phyloP scores from a whole-genome alignment of 92 coral and sea anemone species.

The Palythoa grandiflora region DNA sequence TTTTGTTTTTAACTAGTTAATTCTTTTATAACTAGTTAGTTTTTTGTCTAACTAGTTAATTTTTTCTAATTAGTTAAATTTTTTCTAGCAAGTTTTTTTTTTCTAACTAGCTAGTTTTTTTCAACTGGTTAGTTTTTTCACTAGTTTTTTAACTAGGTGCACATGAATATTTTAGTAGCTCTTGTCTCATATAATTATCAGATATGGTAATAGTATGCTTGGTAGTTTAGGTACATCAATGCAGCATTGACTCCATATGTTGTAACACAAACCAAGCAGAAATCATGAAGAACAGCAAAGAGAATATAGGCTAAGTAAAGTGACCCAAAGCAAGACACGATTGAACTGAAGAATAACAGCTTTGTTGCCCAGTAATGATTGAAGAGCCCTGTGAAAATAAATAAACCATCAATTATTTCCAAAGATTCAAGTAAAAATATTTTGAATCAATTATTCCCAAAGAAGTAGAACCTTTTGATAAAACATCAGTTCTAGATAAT shows the following conservation, averaged over 20 bases:
- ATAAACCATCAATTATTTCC: neutral
- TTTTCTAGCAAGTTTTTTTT: too few species aligned
- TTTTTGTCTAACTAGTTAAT: too few species aligned
- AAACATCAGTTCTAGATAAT: too few species aligned
- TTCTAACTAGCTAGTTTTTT: too few species aligned
- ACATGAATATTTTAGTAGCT: neutral
- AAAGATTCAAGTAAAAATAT: neutral
- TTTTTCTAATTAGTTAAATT: too few species aligned
- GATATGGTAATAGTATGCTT: conserved; percentile 33
- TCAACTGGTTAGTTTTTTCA: too few species aligned
- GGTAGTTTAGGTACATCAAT: conserved; percentile 71
- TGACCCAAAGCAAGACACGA: conserved; percentile 81
- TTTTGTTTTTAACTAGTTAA: too few species aligned
- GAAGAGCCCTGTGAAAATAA: conserved; percentile 55
- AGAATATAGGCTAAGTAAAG: conserved; percentile 72
- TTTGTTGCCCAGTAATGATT: conserved; percentile 46
- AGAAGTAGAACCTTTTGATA: too few species aligned
- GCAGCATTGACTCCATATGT: conserved; percentile 77
- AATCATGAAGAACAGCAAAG: conserved; percentile 75
- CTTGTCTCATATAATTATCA: neutral
- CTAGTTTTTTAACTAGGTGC: neutral
- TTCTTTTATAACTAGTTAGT: too few species aligned
- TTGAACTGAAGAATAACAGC: conserved; percentile 62
- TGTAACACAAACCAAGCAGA: conserved; percentile 82
- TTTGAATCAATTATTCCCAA: neutral